Conservation (phyloP, 2,113 vertebrate species). For the Eptatretus burgeri region DNA sequence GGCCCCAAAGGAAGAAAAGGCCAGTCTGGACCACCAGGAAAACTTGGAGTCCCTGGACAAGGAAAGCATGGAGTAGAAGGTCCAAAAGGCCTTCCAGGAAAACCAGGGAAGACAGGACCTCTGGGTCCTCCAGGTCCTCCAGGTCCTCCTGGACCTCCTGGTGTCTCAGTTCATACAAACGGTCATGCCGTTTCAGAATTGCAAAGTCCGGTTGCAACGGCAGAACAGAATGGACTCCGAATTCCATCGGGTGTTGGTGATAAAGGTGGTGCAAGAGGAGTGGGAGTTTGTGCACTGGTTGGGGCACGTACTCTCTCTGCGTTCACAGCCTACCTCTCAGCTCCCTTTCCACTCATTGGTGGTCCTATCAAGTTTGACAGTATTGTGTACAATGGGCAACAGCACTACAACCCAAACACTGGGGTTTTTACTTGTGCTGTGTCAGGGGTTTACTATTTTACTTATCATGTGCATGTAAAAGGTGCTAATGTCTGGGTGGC, state of each 20-base stretch:
- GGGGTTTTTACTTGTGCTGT: conserved; percentile 76
- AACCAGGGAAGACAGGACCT: conserved; percentile 14
- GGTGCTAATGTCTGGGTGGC: conserved; percentile 93
- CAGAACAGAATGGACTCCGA: conserved; percentile 29
- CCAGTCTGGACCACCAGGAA: conserved; percentile 43
- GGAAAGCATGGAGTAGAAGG: conserved; percentile 32
- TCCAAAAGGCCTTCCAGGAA: conserved; percentile 20
- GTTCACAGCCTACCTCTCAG: conserved; percentile 75
- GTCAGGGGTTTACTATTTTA: conserved; percentile 81
- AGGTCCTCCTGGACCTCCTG: conserved; percentile 24
- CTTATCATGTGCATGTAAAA: conserved; percentile 91
- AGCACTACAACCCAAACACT: conserved; percentile 54
- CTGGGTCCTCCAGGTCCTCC: conserved; percentile 39
- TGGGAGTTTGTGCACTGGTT: conserved; percentile 35
- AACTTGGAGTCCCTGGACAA: conserved; percentile 31
- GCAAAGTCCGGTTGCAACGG: conserved; percentile 34
- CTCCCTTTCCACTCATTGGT: conserved; percentile 62
- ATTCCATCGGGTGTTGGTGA: conserved; percentile 10
- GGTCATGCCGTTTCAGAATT: conserved; percentile 36
- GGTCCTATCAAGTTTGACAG: conserved; percentile 86
- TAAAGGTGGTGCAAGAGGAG: conserved; percentile 30
- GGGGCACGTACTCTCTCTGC: conserved; percentile 41
- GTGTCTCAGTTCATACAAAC: conserved; percentile 28
- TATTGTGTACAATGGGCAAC: conserved; percentile 81
- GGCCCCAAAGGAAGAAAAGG: conserved; percentile 55